Base-by-base conservation (phyloP, 2,888 invertebrate genomes). In the Entomobrya multifasciata region DNA sequence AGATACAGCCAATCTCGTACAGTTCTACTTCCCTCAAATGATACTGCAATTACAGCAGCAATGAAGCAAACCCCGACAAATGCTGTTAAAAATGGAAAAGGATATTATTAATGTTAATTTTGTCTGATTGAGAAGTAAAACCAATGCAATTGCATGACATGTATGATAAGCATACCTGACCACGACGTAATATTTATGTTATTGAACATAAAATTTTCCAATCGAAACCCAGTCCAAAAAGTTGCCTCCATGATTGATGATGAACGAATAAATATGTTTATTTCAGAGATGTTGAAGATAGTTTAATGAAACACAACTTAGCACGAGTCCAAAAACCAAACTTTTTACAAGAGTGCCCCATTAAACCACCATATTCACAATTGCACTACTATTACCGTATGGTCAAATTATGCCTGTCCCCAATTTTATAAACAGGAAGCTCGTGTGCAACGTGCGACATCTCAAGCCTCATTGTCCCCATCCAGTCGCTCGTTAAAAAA, bases 161-260 rank as follows among this genome's bases (percentile, higher is more conserved):
- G n/a, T n/a, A n/a, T n/a, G 17, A 67, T 30, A 10, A 10, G 27
- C 36, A 62, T 81, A 88, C 88, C 88, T 85, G 30, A 27, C 25
- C 22, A 13, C 22, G 87, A 62, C 0, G 27, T 62, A 2, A 89
- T 78, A 27, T 78, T 84, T 10, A 89, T 15, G 20, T 67, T 27
- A 8, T 44, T 44, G 25, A 89, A 60, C 20, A 89, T 17, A 78
- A 89, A 88, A 65, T 88, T 52, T 0, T 86, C 30, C 22, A 89
- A 47, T 1, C 15, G 13, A 72, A 20, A 55, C 44, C 89, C 89
- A 84, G n/a, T 84, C 88, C 86, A 84, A 81, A 88, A 89, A 11
- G 57, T 22, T 0, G 82, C 36, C 70, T 86, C 86, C 86, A 86
- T 86, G 5, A n/a, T 41, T 36, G 36, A 36, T 36, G 36, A 36